phyloP scores from a whole-genome alignment of 2,113 vertebrate genomes.

The Saccopteryx leptura region DNA sequence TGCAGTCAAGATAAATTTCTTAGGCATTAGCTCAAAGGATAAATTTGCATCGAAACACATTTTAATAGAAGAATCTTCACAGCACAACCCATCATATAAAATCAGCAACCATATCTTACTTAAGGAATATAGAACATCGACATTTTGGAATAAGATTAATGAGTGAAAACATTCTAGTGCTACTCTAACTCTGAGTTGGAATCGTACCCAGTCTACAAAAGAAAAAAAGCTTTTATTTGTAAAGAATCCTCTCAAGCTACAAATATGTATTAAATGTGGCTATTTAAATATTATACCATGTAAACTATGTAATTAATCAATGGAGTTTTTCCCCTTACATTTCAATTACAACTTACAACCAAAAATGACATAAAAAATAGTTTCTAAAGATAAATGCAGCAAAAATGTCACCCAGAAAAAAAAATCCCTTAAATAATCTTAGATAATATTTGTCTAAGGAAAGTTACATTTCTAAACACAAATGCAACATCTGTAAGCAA shows the following conservation, averaged over 20 bases:
- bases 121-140: conserved; percentile 18
- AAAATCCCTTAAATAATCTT: neutral
- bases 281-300: conserved; percentile 60
- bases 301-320: conserved; percentile 73
- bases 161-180: conserved; percentile 49
- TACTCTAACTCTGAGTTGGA: conserved; percentile 56
- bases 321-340: conserved; percentile 31
- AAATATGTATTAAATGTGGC: conserved; percentile 62
- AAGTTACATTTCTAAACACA: conserved; percentile 59
- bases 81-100: conserved; percentile 1
- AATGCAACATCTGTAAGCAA: conserved; percentile 19
- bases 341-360: conserved; percentile 47
- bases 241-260: conserved; percentile 45
- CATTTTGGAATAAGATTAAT: conserved; percentile 59
- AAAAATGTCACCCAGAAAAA: conserved; percentile 51
- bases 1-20: conserved; percentile 84
- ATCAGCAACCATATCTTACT: conserved; percentile 15
- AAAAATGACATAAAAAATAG: conserved; percentile 43
- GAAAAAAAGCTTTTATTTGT: conserved; percentile 46
- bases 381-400: conserved; percentile 66
- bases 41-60: conserved; percentile 67
- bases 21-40: conserved; percentile 76
- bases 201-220: neutral
- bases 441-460: conserved; percentile 27
- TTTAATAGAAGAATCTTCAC: conserved; percentile 65